phyloP scores from a whole-genome alignment of 2,888 invertebrate species.

The Agelastica alni region DNA sequence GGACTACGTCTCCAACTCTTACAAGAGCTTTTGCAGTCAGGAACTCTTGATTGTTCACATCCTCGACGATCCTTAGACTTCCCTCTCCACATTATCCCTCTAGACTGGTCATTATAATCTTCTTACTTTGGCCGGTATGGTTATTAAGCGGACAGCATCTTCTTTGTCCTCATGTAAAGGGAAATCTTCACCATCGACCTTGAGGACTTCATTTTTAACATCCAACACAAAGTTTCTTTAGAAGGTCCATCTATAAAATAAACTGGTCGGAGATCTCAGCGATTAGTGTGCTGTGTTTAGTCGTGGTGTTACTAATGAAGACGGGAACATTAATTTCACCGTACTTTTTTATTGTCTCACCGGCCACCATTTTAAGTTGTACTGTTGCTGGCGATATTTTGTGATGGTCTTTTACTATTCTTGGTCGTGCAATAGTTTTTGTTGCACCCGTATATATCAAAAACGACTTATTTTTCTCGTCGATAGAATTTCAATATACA shows the following conservation, averaged over 20 bases:
- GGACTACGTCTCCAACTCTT: neutral
- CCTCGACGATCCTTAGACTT: neutral
- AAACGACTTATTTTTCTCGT: too few species aligned
- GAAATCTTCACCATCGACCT: conserved; percentile 1
- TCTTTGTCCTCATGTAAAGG: neutral
- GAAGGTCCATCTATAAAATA: neutral
- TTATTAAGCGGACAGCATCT: neutral
- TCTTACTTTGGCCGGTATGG: neutral
- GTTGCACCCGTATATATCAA: too few species aligned
- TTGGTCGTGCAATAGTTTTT: too few species aligned
- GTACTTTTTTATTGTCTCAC: too few species aligned
- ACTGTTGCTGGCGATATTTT: too few species aligned
- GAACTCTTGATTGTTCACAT: neutral
- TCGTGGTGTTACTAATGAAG: neutral
- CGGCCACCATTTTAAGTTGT: too few species aligned
- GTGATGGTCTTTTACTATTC: too few species aligned
- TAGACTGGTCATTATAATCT: too few species aligned
- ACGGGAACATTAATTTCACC: too few species aligned
- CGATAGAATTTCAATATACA: too few species aligned
- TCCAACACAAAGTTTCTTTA: neutral
- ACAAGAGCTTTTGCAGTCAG: neutral
- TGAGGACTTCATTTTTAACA: neutral
- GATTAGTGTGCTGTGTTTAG: neutral
- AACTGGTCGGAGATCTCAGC: neutral
- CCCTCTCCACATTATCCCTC: neutral